Evolutionary conservation across 1,140 invertebrate genomes (phyloP), one percentile per base, ranked within the genome.

Genomic region (Acyrthosiphon pisum): DNA sequence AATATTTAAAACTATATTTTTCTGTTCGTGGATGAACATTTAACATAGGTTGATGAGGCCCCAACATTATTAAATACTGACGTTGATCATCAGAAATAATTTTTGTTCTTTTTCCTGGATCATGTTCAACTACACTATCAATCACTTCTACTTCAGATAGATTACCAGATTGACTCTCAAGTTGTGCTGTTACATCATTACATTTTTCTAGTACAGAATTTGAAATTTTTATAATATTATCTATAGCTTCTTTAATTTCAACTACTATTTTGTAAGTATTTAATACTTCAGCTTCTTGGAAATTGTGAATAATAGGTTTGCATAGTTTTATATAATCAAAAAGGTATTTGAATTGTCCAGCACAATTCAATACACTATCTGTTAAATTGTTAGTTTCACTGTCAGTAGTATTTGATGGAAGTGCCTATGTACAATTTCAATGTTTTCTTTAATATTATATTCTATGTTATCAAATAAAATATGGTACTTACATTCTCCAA

Each of bases 71-170:
- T 8, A 93, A 44, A 56, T 93, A 88, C n/a, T 93, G 48, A 30
- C 93, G 44, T 87, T 93, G 48, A 93, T 81, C 50, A 41, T 56
- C 76, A 46, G 44, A 56, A 87, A 87, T 48, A 87, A 93, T 88
- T 41, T 35, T 50, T 88, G 35, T 37, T 14, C 93, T 48, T 56
- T 87, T 50, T 26, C 93, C 93, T 44, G 93, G 93, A 46, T 93
- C 93, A 56, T 93, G 84, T 41, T 86, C 48, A 48, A 93, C 30
- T 41, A 91, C 46, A 89, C 48, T 89, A 89, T 89, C 50, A 89
- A 37, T 35, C n/a, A 83, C 35, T 35, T 83, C 35, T 37, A 83
- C 20, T 83, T 83, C 76, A 41, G 76, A 83, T 35, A 23, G 35
- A 83, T 37, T 83, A 22, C 76, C 76, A 23, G 76, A 83, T 83